Conservation (phyloP, 2,797 vertebrate genomes). For the Mallotus villosus region DNA sequence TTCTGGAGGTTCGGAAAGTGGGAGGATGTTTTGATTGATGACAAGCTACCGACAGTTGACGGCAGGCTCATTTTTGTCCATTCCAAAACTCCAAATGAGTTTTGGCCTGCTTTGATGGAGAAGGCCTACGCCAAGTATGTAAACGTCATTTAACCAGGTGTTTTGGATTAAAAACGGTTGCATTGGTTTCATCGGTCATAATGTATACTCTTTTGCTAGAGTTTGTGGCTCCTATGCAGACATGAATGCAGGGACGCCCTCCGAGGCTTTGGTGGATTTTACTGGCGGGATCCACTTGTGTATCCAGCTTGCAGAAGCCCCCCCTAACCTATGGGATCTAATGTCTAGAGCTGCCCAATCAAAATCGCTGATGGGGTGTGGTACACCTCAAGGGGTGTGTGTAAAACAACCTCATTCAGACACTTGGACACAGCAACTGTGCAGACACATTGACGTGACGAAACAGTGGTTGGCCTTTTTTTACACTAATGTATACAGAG, state of each 20-base stretch:
- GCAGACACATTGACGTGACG: too few species aligned
- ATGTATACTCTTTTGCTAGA: conserved; percentile 57
- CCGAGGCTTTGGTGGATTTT: conserved; percentile 86
- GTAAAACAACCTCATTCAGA: neutral
- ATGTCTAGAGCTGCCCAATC: conserved; percentile 70
- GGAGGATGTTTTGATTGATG: conserved; percentile 76
- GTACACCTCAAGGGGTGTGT: conserved; percentile 73
- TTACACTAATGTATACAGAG: neutral
- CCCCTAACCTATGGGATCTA: conserved; percentile 74
- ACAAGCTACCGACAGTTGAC: conserved; percentile 75
- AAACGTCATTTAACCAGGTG: neutral
- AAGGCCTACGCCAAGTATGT: conserved; percentile 91
- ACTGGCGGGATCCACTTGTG: conserved; percentile 81
- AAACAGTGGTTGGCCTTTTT: too few species aligned
- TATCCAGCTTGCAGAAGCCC: conserved; percentile 67
- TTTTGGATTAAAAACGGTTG: too few species aligned
- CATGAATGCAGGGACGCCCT: conserved; percentile 77
- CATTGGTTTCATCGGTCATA: neutral
- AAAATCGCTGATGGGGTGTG: conserved; percentile 79
- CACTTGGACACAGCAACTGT: too few species aligned
- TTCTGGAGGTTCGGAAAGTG: conserved; percentile 79
- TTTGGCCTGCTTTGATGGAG: conserved; percentile 88
- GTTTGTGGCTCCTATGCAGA: conserved; percentile 86
- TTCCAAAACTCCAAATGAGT: conserved; percentile 77
- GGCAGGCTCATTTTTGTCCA: conserved; percentile 74